Evolutionary conservation across 35 echinoderm and acorn worm species (phyloP), one percentile per base, ranked within the genome.

Genomic region (Diadema setosum): DNA sequence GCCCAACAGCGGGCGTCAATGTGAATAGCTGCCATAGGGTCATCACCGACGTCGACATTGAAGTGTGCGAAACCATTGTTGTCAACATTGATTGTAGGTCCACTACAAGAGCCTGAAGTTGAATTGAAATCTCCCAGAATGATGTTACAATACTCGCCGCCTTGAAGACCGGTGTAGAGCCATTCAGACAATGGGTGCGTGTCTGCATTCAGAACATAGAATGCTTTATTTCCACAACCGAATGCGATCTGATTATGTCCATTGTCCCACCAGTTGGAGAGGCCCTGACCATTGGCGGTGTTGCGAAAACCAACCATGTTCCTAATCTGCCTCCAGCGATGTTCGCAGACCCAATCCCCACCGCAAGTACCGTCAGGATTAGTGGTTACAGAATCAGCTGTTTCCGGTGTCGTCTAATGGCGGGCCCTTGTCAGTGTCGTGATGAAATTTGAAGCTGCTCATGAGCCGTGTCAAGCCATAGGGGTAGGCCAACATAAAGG

Each of bases 261-360:
- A 20, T 93, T 90, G 30, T 49, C 41, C 91, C 91, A 90, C 91
- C 91, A 97, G 80, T 93, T 97, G 2, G 30, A 5, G 0, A 97
- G 57, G 21, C 56, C 17, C 32, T 85, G 45, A 2, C 49, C 63
- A 3, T 25, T 60, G 5, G 87, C 91, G 2, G 65, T 32, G 45
- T 97, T 93, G 21, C 91, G 69, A 34, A 81, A 97, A 11, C 52
- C 39, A 44, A 85, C 87, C 87, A 97, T 90, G 26, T 93, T 87
- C 2, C 83, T 67, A 5, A 97, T 87, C 31, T 41, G 39, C 12
- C 87, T 30, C 95, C 95, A 93, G 9, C 91, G 83, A 45, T 94
- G 95, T 59, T 94, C 91, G 81, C 95, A 94, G 1, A 98, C 91
- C 95, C 95, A 98, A 8, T 87, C 91, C 33, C 84, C 59, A n/a